Conservation (phyloP, 2,113 vertebrate species). For the Trochalopteron elliotii region DNA sequence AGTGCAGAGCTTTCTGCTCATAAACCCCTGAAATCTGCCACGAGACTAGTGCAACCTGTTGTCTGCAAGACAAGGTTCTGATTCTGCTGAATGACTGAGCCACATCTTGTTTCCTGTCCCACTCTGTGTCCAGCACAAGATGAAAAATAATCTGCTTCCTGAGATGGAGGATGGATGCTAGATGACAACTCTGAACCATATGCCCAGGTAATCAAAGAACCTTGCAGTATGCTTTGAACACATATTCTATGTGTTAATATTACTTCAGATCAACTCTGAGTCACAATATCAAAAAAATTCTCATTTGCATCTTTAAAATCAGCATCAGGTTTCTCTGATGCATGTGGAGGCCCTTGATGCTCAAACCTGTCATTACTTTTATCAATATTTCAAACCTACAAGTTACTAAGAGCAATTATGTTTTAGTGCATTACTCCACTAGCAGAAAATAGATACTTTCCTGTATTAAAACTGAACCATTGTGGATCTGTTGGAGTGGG, state of each 20-base stretch:
- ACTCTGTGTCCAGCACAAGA: background rate
- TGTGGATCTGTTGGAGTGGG: background rate
- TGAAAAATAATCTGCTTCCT: background rate
- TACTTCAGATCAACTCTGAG: background rate
- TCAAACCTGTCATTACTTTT: background rate
- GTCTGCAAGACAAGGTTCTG: background rate
- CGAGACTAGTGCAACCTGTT: background rate
- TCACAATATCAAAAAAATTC: background rate
- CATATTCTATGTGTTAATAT: background rate
- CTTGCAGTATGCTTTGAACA: background rate
- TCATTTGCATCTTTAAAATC: background rate
- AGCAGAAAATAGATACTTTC: background rate
- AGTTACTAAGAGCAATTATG: background rate
- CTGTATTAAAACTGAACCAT: background rate
- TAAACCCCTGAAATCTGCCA: background rate
- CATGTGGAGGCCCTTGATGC: background rate
- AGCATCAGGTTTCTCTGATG: background rate
- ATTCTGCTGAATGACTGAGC: background rate
- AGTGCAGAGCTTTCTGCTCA: background rate
- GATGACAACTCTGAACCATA: background rate
- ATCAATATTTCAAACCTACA: background rate
- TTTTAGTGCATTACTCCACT: background rate
- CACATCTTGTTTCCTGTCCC: background rate
- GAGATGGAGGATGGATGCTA: background rate
- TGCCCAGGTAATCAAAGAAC: background rate